phyloP scores from a whole-genome alignment of 1,140 invertebrate species.

The Diploscapter pachys region DNA sequence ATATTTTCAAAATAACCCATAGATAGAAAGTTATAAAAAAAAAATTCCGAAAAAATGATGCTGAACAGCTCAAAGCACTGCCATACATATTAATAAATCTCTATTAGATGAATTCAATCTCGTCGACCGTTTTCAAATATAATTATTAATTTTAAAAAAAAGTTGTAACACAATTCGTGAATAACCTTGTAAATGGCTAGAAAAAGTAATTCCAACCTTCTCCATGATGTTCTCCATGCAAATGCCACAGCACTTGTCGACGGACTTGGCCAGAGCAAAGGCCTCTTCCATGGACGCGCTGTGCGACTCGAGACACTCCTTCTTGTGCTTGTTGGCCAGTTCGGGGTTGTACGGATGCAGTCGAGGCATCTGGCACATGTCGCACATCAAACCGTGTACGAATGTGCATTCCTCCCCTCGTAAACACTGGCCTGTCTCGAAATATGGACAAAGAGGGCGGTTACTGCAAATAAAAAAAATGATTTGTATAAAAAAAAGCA shows the following conservation, averaged over 20 bases:
- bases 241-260: constrained; percentile 79
- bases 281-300: constrained; percentile 79
- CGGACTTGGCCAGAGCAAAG: constrained; percentile 76
- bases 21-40: not conserved
- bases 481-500: too few species aligned
- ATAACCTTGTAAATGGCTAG: not conserved
- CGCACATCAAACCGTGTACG: constrained; percentile 76
- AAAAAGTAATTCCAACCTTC: constrained; percentile 66
- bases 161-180: not conserved
- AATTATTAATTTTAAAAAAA: not conserved
- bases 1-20: too few species aligned
- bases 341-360: constrained; percentile 74
- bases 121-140: not conserved
- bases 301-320: constrained; percentile 6
- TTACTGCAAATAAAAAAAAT: too few species aligned
- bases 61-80: too few species aligned
- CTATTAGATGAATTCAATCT: not conserved
- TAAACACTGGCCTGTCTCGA: constrained; percentile 9
- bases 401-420: constrained; percentile 66
- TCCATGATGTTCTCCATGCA: constrained; percentile 80
- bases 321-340: constrained; percentile 70
- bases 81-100: not conserved
- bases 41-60: not conserved
- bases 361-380: constrained; percentile 71
- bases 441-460: constrained; percentile 15